These are phyloP conservation scores for Odobenus rosmarus DNA, from an alignment of 2,113 vertebrate species.

Conservation along the genomic window DNA sequence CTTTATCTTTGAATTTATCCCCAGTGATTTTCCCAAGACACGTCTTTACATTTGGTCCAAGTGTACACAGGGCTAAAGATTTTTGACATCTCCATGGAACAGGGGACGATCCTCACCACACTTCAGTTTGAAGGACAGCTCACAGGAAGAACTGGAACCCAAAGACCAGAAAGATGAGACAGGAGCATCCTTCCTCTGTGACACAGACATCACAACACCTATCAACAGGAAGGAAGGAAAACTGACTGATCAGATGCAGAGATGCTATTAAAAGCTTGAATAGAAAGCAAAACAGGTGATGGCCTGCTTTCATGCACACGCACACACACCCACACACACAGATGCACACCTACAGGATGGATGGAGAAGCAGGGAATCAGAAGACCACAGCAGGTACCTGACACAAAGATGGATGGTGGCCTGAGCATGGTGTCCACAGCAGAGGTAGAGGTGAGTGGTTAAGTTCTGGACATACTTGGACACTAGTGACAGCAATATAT, in stretches of 20 bases:
- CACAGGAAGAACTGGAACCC: accelerated
- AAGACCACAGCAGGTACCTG: background rate
- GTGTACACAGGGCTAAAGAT: background rate
- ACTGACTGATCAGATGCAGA: background rate
- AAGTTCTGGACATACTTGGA: background rate
- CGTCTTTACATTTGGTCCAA: background rate
- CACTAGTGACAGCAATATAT: accelerated
- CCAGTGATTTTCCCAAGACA: background rate
- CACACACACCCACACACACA: background rate
- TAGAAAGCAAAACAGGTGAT: background rate
- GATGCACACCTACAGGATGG: accelerated
- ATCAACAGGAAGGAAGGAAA: background rate
- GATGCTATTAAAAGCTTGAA: background rate
- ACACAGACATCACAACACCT: background rate
- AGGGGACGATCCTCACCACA: too few relatives aligned
- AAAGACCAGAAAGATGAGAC: background rate
- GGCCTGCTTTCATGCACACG: background rate
- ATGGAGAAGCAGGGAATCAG: background rate
- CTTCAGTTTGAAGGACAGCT: too few relatives aligned
- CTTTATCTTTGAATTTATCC: background rate
- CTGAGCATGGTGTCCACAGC: background rate
- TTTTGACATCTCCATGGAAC: accelerated
- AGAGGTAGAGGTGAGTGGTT: background rate
- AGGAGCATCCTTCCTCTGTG: background rate
- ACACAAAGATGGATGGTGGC: background rate